These are phyloP conservation scores for Drosophila fungiperda DNA, from an alignment of 2,888 invertebrate genomes.

Conservation along the genomic window DNA sequence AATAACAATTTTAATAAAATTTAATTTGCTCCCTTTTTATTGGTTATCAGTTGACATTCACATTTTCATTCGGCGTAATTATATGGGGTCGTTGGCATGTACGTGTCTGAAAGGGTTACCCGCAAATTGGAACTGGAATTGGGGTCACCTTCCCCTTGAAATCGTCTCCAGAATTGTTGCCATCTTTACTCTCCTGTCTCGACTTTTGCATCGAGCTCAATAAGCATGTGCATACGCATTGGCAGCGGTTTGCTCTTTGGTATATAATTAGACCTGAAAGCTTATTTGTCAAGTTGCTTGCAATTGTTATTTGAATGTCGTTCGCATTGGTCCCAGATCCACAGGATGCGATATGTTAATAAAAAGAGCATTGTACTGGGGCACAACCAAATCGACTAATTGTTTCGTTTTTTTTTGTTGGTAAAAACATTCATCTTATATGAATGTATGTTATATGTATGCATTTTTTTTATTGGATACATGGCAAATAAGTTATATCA, in stretches of 20 bases:
- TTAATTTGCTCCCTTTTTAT: conserved; percentile 65
- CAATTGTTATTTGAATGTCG: conserved; percentile 34
- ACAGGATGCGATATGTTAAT: conserved; percentile 78
- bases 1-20: conserved; percentile 69
- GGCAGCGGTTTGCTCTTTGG: conserved; percentile 41
- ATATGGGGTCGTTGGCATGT: conserved; percentile 40
- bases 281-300: conserved; percentile 76
- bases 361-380: conserved; percentile 60
- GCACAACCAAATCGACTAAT: conserved; percentile 64
- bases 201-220: conserved; percentile 29
- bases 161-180: conserved; percentile 24
- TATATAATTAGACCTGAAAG: conserved; percentile 77
- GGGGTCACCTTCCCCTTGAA: conserved; percentile 56
- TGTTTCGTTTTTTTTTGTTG: conserved; percentile 47
- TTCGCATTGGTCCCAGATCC: conserved; percentile 53
- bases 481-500: neutral
- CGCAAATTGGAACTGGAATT: conserved; percentile 42
- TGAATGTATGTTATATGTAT: neutral
- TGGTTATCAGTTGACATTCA: conserved; percentile 71
- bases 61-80: conserved; percentile 74
- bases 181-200: conserved; percentile 20
- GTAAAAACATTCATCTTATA: neutral
- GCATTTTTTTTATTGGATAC: neutral
- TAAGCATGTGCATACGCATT: conserved; percentile 59
- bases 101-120: conserved; percentile 66